phyloP scores from a whole-genome alignment of 2,797 vertebrate genomes.

The Sebastiscus albofasciatus region DNA sequence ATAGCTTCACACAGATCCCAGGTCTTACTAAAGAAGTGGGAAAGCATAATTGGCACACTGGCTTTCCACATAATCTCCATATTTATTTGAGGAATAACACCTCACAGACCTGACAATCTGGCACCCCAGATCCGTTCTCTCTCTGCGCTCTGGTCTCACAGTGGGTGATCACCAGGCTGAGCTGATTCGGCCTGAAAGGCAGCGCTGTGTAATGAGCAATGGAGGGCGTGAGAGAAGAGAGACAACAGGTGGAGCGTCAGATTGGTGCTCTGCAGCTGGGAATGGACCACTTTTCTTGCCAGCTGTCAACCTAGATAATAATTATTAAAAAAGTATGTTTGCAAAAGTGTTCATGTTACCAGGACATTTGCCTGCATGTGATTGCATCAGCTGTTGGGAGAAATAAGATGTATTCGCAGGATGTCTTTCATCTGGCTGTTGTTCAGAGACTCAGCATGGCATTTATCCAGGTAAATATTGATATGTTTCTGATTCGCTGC shows the following conservation, averaged over 20 bases:
- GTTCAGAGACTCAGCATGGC: conserved; percentile 59
- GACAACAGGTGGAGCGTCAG: conserved; percentile 83
- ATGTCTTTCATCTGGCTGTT: conserved; percentile 55
- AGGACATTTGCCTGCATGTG: conserved; percentile 18
- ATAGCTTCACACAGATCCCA: conserved; percentile 42
- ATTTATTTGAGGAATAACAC: conserved; percentile 83
- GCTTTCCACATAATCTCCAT: conserved; percentile 78
- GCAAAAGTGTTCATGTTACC: conserved; percentile 34
- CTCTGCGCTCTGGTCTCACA: conserved; percentile 65
- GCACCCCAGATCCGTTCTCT: conserved; percentile 60
- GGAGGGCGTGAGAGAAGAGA: conserved; percentile 64
- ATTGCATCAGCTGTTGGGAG: conserved; percentile 32
- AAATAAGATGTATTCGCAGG: conserved; percentile 39
- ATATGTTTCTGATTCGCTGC: conserved; percentile 68
- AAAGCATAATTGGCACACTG: conserved; percentile 73
- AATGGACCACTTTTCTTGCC: conserved; percentile 68
- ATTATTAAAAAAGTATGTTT: conserved; percentile 63
- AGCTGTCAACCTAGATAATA: conserved; percentile 74
- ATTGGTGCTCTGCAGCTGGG: conserved; percentile 77
- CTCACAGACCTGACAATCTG: conserved; percentile 75
- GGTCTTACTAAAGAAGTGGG: conserved; percentile 64
- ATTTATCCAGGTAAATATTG: conserved; percentile 69
- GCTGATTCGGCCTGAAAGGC: conserved; percentile 80
- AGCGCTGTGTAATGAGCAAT: conserved; percentile 75
- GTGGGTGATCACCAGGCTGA: conserved; percentile 76